Evolutionary conservation across 2,888 invertebrate species (phyloP), one percentile per base, ranked within the genome.

Genomic region (Melipona bicolor): DNA sequence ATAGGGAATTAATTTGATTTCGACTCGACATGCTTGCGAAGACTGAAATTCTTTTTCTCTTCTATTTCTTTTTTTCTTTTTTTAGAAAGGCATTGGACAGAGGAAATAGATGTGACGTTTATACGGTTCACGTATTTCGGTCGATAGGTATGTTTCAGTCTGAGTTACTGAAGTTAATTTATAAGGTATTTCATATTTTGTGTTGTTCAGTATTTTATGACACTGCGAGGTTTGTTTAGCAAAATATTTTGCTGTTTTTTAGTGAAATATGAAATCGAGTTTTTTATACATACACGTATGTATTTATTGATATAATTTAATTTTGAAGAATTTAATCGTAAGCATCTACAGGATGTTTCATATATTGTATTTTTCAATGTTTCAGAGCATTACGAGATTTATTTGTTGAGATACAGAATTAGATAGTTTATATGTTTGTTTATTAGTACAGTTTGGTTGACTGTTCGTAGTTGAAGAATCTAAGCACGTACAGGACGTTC

Each of bases 1-100:
- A 43, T n/a, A 56, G 19, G 3, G 56, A 68, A 75, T 75, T 79
- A 75, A 79, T 68, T 68, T 61, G 43, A 79, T 68, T 32, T 11
- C 59, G 4, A 4, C 2, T 11, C 36, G 43, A 62, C 50, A n/a
- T 19, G 21, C 4, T 19, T 6, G 19, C 11, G 36, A 52, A 17
- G 6, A n/a, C 17, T 64, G 19, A 19, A 0, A 13, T 59, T 61
- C 27, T 27, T 19, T 17, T 17, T 9, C 24, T 19, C 24, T 24
- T 15, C 24, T 24, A 5, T 4, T 59, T 50, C 3, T 50, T 50
- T 56, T 70, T 52, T 19, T 19, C 19, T 52, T 9, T 52, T 52
- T 52, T 21, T 19, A 21, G 21, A 17, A 52, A 52, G 2, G 6
- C 5, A 19, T 19, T 17, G 19, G 17, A 61, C 19, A 3, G 61